A percentile compares a stretch with the other conserved stretches of the same genome.
Evolutionary conservation across 2,797 vertebrate species (phyloP).

Genomic region (Eupleurogrammus muticus): DNA sequence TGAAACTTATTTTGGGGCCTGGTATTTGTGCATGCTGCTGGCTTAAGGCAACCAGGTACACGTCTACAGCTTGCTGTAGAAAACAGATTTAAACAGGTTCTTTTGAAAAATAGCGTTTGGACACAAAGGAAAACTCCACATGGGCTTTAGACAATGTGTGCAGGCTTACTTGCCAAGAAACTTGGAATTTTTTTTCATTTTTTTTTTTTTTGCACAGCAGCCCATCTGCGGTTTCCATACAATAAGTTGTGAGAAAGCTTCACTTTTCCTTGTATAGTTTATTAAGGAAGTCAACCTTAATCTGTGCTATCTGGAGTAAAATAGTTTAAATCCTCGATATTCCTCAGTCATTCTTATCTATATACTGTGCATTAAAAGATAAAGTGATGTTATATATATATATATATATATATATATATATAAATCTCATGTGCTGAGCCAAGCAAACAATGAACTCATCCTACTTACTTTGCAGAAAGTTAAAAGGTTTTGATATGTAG

Average conservation of each 20-base stretch:
- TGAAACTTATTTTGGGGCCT: conserved; percentile 30
- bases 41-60: conserved; percentile 16
- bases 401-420: neutral
- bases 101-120: conserved; percentile 38
- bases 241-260: conserved; percentile 7
- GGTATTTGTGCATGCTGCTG: conserved; percentile 35
- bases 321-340: conserved; percentile 13
- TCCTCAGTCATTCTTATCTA: conserved; percentile 1
- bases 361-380: neutral
- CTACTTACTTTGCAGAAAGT: neutral
- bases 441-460: neutral
- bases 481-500: neutral
- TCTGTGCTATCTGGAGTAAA: conserved; percentile 8
- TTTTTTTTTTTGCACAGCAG: conserved; percentile 24
- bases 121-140: conserved; percentile 47
- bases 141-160: conserved; percentile 37
- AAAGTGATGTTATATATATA: neutral
- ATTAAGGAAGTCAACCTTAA: conserved; percentile 8
- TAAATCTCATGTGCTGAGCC: neutral
- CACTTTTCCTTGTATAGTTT: neutral
- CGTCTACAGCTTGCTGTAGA: conserved; percentile 16
- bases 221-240: conserved; percentile 22
- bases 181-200: conserved; percentile 1
- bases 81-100: conserved; percentile 42
- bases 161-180: conserved; percentile 32